Base-by-base conservation (phyloP, 2,113 vertebrate species). In the Leptosomus discolor region DNA sequence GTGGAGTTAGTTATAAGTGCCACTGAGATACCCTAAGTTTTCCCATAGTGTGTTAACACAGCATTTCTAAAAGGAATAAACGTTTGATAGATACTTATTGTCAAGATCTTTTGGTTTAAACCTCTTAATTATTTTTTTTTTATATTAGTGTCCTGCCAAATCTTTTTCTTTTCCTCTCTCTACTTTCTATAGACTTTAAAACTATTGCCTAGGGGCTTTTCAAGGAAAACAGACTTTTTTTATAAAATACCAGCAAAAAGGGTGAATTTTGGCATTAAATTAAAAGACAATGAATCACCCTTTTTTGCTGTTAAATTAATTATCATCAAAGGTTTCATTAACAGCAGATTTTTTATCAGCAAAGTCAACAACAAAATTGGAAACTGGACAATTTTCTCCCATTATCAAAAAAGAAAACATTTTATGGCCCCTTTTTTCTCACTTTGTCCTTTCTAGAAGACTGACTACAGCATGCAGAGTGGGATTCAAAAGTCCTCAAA, bases 261-360 rank as follows among this genome's bases (percentile, higher is more conserved):
- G 50, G 46, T 96, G 90, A 94, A 94, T 89, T 57, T 93, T 97
- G 97, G 96, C 95, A 95, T 92, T 92, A 87, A 94, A 95, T 97
- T 95, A 97, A 97, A 98, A 96, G 70, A 63, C 60, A 94, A 75
- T 60, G 86, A 89, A 95, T 95, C 68, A 73, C 70, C 70, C 77
- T 91, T 87, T 92, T 95, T 88, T 87, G 36, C 88, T 85, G 63
- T 37, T 95, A 90, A 96, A 96, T 96, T 97, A 94, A 94, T 97
- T 96, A 93, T 91, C 95, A 96, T 97, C 97, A 97, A 98, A 98
- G 89, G 36, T 97, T 98, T 98, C 75, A 93, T 97, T 97, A 97
- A 69, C 81, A 94, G 87, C 86, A 96, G 90, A 97, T 97, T 97
- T 96, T 65, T 95, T 97, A 97, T 97, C 96, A 95, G 74, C 58